Evolutionary conservation across 2,797 vertebrate species (phyloP), one percentile per base, ranked within the genome.

Genomic region (Aeoliscus strigatus): DNA sequence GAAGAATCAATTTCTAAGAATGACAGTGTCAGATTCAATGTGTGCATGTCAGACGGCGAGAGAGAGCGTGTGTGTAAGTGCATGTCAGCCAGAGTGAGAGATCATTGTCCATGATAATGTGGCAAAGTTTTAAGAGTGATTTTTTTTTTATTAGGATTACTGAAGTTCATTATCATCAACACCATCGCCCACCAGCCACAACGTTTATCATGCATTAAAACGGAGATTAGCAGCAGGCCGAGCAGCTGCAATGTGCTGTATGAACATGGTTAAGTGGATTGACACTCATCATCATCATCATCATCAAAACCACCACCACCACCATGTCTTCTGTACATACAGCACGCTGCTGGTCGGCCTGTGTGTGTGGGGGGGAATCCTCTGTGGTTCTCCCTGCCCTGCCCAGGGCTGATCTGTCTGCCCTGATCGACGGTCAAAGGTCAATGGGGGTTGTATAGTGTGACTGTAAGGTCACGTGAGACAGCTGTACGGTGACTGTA

Each of bases 1-100:
- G 92, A 93, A 96, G 96, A 98, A 97, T 97, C 94, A 94, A 96
- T 96, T 96, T 97, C 91, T 92, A 88, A 92, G 92, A 91, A 88
- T 94, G 93, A 96, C 91, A 93, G 91, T 91, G 93, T 93, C 93
- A 93, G 90, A 94, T 90, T 90, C 89, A 89, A 51, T 88, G 80
- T 64, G 70, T 66, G 72, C 27, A 36, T 48, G 44, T 51, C 25
- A 39, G 33, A 23, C 13, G 34, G 52, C 33, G 52, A 56, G 36
- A 26, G 37, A 43, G 56, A 24, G 48, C 27, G 42, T 29, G 25
- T 50, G 60, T 40, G 49, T 41, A 51, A n/a, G 34, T 51, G 55
- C 28, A 31, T 61, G 63, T 69, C 39, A 36, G 28, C 28, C 34
- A 40, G 50, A 63, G 63, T 5, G 39, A 45, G 54, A 75, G 79